Base-by-base conservation (phyloP, 2,888 invertebrate genomes). In the Agonum fuliginosum region DNA sequence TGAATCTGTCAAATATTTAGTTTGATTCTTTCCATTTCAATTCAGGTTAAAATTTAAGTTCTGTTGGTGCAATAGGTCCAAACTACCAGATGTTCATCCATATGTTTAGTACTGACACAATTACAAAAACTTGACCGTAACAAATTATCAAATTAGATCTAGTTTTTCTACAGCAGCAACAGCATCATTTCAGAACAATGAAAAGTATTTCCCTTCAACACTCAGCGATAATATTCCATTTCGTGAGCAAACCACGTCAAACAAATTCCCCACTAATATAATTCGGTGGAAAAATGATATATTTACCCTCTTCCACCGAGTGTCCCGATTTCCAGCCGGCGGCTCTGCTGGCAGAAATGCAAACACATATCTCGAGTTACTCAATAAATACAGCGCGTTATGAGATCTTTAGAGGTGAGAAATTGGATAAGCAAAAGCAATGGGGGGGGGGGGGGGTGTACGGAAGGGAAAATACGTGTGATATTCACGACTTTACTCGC, bases 401-500 rank as follows among this genome's bases (percentile, higher is more conserved):
- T 72, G 72, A 72, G 72, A 72, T 48, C 72, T 72, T 72, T 54
- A 72, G 72, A 72, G 72, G 54, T 72, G 54, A 51, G 72, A 72
- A 72, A 72, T 72, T 72, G 72, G 72, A 72, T 72, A 62, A 62
- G 58, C 14, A 12, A 19, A 17, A 30, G 2, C 17, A 17, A 17
- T 12, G 58, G 0, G 58, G 54, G n/a, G 27, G 0, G 54, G 2
- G 0, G 54, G 22, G 54, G 54, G 54, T 1, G 37, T 24, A n/a
- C n/a, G n/a, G n/a, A n/a, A n/a, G n/a, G n/a, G 27, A 62, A 62
- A 62, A 17, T 62, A 62, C 58, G 58, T 62, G 58, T 62, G 58
- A 62, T 62, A 62, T 62, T 62, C 58, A 8, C 30, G 58, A 27
- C 12, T 27, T 22, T 62, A n/a, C 30, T 62, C 58, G 58, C 30